A percentile compares a stretch with the other conserved stretches of the same genome.
phyloP scores from a whole-genome alignment of 92 coral and sea anemone genomes.

The Palythoa caribaeorum region DNA sequence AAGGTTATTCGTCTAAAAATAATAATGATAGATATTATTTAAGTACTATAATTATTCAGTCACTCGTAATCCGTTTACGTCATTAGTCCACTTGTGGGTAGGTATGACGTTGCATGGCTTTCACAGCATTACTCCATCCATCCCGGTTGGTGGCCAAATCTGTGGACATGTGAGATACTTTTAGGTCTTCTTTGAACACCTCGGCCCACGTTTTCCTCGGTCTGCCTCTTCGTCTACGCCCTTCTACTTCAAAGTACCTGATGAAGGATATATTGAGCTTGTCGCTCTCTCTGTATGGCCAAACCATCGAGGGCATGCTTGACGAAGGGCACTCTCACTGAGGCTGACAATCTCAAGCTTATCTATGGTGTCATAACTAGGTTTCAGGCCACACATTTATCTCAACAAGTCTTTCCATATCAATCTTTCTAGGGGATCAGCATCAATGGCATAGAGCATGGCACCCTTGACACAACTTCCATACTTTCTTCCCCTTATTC shows the following conservation, averaged over 20 bases:
- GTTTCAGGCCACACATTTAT: not conserved
- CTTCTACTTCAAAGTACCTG: not conserved
- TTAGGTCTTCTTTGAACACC: not conserved
- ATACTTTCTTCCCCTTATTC: no score
- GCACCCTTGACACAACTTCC: no score
- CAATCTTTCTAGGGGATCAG: no score
- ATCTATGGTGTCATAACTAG: not conserved
- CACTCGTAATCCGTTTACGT: not conserved
- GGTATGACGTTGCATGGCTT: constrained; percentile 10
- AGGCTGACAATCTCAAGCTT: constrained; percentile 2
- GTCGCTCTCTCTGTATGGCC: not conserved
- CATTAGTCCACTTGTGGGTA: not conserved
- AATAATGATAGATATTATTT: no score
- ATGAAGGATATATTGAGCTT: not conserved
- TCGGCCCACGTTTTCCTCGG: constrained; percentile 6
- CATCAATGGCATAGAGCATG: no score
- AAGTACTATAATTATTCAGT: no score
- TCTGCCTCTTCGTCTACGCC: constrained; percentile 14
- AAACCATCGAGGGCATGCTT: not conserved
- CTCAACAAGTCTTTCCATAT: not conserved
- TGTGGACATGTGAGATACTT: not conserved
- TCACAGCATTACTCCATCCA: not conserved
- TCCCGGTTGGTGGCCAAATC: not conserved
- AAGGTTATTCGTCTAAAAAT: no score
- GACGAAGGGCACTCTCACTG: not conserved